phyloP scores from a whole-genome alignment of 1,140 invertebrate species.

The Drosophila repletoides region DNA sequence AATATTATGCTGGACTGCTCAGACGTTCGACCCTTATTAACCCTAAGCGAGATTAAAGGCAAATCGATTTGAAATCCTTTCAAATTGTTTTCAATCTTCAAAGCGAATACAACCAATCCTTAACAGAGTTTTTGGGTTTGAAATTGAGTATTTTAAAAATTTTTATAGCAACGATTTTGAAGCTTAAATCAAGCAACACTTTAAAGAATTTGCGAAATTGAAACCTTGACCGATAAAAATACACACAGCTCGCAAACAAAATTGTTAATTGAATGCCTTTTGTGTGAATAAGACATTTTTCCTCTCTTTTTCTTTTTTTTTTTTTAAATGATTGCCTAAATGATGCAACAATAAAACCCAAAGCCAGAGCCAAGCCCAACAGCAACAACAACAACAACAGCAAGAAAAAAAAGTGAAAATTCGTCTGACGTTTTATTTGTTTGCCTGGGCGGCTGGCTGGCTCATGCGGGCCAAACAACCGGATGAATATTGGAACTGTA shows the following conservation, averaged over 20 bases:
- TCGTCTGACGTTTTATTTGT: conserved; percentile 45
- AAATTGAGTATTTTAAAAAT: too few relatives aligned
- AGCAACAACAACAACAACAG: conserved; percentile 19
- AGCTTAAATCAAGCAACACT: neutral
- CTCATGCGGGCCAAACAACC: conserved; percentile 49
- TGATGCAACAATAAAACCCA: conserved; percentile 62
- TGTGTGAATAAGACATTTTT: conserved; percentile 48
- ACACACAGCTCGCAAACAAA: conserved; percentile 16
- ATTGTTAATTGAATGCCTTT: conserved; percentile 53
- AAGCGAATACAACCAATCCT: too few relatives aligned
- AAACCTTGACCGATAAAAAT: conserved; percentile 53
- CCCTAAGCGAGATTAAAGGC: too few relatives aligned
- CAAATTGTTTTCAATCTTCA: too few relatives aligned
- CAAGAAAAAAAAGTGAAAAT: conserved; percentile 57
- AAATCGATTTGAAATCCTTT: too few relatives aligned
- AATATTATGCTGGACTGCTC: too few relatives aligned
- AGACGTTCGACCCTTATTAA: too few relatives aligned
- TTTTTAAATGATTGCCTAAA: conserved; percentile 53
- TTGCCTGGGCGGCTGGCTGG: conserved; percentile 34
- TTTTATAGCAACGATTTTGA: too few relatives aligned
- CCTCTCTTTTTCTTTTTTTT: neutral
- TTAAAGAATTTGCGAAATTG: conserved; percentile 30
- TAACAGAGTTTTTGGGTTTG: too few relatives aligned
- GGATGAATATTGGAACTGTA: conserved; percentile 32
- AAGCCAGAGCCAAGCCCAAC: conserved; percentile 35